Percentiles rank a stretch among this genome's conserved stretches.
Conservation (phyloP, 2,113 vertebrate species). For the Solea senegalensis region DNA sequence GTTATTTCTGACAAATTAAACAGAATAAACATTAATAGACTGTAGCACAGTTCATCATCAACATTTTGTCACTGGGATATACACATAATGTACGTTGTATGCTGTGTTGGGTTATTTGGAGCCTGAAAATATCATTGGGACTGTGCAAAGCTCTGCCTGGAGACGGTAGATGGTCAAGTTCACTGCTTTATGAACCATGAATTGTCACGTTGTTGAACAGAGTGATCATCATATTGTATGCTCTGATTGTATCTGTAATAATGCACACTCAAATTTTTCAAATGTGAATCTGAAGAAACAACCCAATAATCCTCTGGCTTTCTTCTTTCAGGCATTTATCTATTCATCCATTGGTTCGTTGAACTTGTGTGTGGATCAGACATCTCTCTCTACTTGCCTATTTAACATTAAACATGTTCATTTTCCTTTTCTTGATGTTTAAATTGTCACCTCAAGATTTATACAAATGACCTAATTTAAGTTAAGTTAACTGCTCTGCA, state of each 20-base stretch:
- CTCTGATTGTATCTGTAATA: too few species aligned
- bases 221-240: too few species aligned
- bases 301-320: neutral
- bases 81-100: slow-evolving; percentile 23
- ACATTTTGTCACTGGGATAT: slow-evolving; percentile 46
- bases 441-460: neutral
- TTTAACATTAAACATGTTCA: neutral
- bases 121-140: slow-evolving; percentile 18
- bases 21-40: too few species aligned
- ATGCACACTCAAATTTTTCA: too few species aligned
- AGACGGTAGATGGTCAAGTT: too few species aligned
- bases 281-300: neutral
- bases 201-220: too few species aligned
- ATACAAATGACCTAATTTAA: neutral
- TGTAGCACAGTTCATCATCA: slow-evolving; percentile 43
- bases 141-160: neutral
- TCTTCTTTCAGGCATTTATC: too few species aligned
- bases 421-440: neutral
- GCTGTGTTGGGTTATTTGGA: slow-evolving; percentile 1
- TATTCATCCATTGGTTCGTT: too few species aligned
- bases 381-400: neutral
- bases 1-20: too few species aligned
- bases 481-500: too few species aligned
- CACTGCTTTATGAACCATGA: too few species aligned
- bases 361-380: neutral